phyloP scores from a whole-genome alignment of 2,113 vertebrate species.

The Dendrocopos noguchii region DNA sequence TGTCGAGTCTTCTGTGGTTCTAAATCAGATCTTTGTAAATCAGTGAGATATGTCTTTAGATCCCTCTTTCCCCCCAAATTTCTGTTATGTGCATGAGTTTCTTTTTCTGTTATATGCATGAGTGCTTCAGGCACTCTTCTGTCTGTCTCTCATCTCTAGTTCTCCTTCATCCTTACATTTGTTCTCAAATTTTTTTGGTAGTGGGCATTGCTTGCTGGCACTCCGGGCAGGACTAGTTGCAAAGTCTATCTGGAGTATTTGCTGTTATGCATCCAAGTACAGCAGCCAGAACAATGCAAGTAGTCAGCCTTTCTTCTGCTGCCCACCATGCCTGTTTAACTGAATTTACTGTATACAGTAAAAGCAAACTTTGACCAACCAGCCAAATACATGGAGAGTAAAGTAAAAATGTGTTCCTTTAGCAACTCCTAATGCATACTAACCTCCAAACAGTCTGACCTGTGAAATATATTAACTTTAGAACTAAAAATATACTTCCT shows the following conservation, averaged over 20 bases:
- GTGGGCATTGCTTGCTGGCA: rapidly evolving
- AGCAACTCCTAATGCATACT: neutral
- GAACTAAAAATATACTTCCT: neutral
- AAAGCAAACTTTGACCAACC: neutral
- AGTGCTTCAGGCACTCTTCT: neutral
- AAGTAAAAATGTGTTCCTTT: neutral
- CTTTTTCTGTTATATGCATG: neutral
- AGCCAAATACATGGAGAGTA: neutral
- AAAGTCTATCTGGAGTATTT: neutral
- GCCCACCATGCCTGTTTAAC: neutral
- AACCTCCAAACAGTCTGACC: neutral
- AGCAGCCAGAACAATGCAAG: neutral
- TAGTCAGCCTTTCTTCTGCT: neutral
- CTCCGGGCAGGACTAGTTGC: neutral
- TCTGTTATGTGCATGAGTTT: neutral
- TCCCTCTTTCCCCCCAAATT: rapidly evolving
- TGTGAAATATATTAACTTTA: neutral
- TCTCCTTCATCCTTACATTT: neutral
- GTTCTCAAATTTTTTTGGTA: neutral
- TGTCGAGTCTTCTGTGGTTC: neutral
- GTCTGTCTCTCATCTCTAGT: neutral
- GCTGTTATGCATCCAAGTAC: neutral
- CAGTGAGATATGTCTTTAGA: neutral
- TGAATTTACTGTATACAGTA: neutral
- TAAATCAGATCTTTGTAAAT: neutral